phyloP scores from a whole-genome alignment of 2,888 invertebrate genomes.

The Empis stercorea region DNA sequence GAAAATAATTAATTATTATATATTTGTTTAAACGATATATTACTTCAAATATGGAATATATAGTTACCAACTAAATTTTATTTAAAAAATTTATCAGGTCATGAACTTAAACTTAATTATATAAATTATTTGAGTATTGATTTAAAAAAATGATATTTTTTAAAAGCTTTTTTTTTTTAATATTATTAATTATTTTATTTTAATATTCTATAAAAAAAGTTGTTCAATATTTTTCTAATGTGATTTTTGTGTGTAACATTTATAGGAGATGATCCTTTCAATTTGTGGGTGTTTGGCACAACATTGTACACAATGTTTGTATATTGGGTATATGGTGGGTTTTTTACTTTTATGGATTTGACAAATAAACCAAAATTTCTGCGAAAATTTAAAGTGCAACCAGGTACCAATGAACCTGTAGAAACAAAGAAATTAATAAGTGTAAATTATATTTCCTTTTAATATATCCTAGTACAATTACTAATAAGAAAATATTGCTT shows the following conservation, averaged over 20 bases:
- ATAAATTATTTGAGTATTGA: too few relatives aligned
- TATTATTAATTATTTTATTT: too few relatives aligned
- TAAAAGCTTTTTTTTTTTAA: too few relatives aligned
- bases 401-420: slow-evolving; percentile 62
- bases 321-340: slow-evolving; percentile 59
- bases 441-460: slow-evolving; percentile 24
- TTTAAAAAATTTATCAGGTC: too few relatives aligned
- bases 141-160: too few relatives aligned
- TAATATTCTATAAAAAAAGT: too few relatives aligned
- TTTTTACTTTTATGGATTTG: slow-evolving; percentile 59
- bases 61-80: neutral
- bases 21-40: neutral
- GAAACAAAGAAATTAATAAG: slow-evolving; percentile 42
- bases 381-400: slow-evolving; percentile 65
- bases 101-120: neutral
- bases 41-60: neutral
- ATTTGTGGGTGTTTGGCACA: slow-evolving; percentile 49
- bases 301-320: slow-evolving; percentile 43
- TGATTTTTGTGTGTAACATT: too few relatives aligned
- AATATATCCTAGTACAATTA: neutral
- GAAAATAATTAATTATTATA: neutral
- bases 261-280: slow-evolving; percentile 46
- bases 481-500: slow-evolving; percentile 2
- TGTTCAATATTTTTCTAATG: too few relatives aligned
- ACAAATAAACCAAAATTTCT: slow-evolving; percentile 54